phyloP scores from a whole-genome alignment of 2,888 invertebrate genomes.

The Aleiodes alternator region DNA sequence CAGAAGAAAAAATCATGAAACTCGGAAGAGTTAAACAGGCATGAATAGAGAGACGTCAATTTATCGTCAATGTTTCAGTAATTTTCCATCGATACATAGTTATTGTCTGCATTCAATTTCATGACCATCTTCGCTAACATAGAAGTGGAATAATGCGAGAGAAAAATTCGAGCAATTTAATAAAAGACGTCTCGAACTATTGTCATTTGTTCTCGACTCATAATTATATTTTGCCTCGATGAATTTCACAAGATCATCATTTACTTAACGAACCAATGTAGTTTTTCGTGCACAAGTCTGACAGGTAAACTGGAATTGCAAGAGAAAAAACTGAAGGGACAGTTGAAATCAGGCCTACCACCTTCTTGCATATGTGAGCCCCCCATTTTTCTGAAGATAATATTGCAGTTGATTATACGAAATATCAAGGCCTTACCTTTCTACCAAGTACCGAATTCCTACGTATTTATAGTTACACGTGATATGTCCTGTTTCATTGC shows the following conservation, averaged over 20 bases:
- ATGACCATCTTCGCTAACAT: not conserved
- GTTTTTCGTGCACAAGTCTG: not conserved
- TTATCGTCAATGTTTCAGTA: conserved; percentile 10
- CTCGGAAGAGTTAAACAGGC: not conserved
- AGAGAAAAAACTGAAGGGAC: conserved; percentile 31
- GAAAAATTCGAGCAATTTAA: too few relatives aligned
- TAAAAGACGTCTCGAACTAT: not conserved
- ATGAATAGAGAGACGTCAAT: not conserved
- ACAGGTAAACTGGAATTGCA: conserved; percentile 7
- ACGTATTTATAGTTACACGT: conserved; percentile 21
- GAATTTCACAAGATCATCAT: not conserved
- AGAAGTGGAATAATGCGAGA: not conserved
- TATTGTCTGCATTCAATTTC: not conserved
- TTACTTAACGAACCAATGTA: not conserved
- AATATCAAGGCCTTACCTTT: conserved; percentile 71
- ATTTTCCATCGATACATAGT: conserved; percentile 29
- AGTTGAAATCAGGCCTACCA: conserved; percentile 47
- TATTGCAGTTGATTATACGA: conserved; percentile 67
- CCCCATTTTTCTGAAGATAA: conserved; percentile 58
- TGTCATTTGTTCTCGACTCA: not conserved
- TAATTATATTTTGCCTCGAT: not conserved
- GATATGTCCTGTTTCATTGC: conserved; percentile 13
- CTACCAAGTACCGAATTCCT: conserved; percentile 55
- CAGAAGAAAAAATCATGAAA: not conserved
- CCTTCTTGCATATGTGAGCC: conserved; percentile 38